Percentiles rank a stretch among this genome's conserved stretches.
These are phyloP conservation scores for Strix aluco DNA, from an alignment of 2,113 vertebrate species.

Conservation along the genomic window DNA sequence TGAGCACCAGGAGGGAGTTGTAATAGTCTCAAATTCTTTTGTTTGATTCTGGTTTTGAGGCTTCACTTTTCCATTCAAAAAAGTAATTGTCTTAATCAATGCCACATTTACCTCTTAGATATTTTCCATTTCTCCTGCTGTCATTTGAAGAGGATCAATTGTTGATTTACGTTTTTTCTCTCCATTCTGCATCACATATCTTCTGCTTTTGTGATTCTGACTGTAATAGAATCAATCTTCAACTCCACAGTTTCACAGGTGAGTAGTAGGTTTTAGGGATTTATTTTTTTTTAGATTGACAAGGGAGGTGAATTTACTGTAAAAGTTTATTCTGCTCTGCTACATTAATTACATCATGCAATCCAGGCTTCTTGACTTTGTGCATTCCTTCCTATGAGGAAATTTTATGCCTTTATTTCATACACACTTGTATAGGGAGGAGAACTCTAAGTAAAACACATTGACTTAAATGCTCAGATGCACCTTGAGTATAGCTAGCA, in stretches of 20 bases:
- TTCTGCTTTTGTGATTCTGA: background rate
- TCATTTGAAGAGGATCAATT: background rate
- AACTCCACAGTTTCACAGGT: background rate
- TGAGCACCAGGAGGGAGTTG: background rate
- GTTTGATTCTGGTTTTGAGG: background rate
- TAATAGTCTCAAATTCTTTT: background rate
- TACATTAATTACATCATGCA: background rate
- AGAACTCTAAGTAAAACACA: background rate
- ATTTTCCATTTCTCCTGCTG: background rate
- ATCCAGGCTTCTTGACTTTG: background rate
- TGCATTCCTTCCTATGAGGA: background rate
- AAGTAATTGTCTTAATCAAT: constrained; percentile 14
- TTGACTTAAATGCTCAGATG: background rate
- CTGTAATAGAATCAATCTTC: background rate
- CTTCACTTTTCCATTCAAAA: background rate
- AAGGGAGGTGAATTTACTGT: background rate
- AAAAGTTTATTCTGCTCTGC: background rate
- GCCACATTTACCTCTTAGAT: background rate
- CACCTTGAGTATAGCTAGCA: background rate
- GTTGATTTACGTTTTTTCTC: background rate
- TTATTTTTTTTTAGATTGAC: background rate
- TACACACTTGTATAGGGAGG: background rate
- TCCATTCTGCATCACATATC: background rate
- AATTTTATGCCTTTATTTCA: background rate
- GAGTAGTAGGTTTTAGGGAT: background rate